Evolutionary conservation across 2,113 vertebrate genomes (phyloP).

Genomic region (Calcarius ornatus): DNA sequence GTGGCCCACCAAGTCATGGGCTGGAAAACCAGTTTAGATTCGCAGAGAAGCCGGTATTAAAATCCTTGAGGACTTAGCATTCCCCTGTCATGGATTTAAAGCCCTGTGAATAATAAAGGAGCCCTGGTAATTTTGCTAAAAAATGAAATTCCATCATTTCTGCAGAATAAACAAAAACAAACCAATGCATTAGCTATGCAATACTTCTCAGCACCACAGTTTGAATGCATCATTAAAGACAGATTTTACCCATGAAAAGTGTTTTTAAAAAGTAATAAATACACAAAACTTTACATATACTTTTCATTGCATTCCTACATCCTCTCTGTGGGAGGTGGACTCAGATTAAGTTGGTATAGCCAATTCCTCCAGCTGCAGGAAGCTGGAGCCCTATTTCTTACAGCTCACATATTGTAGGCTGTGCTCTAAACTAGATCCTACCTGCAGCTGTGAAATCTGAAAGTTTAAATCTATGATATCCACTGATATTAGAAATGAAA

Average conservation of each 20-base stretch:
- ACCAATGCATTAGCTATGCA: constrained; percentile 78
- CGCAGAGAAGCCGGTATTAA: constrained; percentile 64
- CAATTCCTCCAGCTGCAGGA: constrained; percentile 35
- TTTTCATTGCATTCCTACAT: constrained; percentile 50
- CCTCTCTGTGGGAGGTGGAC: constrained; percentile 53
- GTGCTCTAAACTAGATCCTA: neutral
- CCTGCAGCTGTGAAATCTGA: neutral
- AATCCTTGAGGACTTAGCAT: constrained; percentile 30
- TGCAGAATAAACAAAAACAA: constrained; percentile 81
- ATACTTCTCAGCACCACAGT: constrained; percentile 57
- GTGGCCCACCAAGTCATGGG: constrained; percentile 58
- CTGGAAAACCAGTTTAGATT: constrained; percentile 79
- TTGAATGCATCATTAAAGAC: constrained; percentile 65
- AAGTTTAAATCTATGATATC: neutral
- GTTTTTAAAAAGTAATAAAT: constrained; percentile 50
- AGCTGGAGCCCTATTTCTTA: constrained; percentile 5
- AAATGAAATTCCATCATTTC: constrained; percentile 73
- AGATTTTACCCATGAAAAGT: constrained; percentile 74
- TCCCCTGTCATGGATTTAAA: constrained; percentile 62
- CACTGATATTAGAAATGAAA: constrained; percentile 14
- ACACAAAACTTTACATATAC: constrained; percentile 35
- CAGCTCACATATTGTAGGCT: neutral
- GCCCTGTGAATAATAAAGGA: constrained; percentile 66
- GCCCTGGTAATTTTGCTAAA: constrained; percentile 68
- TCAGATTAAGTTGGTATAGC: neutral